Evolutionary conservation across 2,797 vertebrate genomes (phyloP), one percentile per base, ranked within the genome.

Genomic region (Leucoraja ocellata): DNA sequence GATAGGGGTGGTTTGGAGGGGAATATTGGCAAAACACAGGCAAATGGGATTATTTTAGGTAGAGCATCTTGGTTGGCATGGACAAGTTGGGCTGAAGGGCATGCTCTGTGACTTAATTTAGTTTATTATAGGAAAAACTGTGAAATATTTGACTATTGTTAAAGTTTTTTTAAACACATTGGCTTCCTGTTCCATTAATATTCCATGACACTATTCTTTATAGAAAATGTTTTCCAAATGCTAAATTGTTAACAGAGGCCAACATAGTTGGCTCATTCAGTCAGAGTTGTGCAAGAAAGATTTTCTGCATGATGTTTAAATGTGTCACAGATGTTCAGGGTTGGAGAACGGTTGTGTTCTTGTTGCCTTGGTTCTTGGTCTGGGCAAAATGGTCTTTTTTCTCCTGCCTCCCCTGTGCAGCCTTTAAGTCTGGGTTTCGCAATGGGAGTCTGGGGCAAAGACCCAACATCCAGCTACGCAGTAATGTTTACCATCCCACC

Each of bases 401-500:
- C 18, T 74, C 5, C 71, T 76, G 18, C 21, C 18, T 14, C 2
- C 0, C 28, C 61, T 18, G 36, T 16, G 23, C 23, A 92, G 90
- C 68, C 4, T 92, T 28, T 92, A 92, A 92, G 76, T 92, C 98
- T 36, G 97, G 97, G 93, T 98, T 98, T 94, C 97, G 98, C 58
- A 99, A 98, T 0, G 98, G 97, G 93, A 99, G 97, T 94, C 95
- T 98, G 76, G 98, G 96, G 0, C 95, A 96, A 94, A 96, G 98
- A 94, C 98, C 98, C 76, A 98, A 97, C 0, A 98, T 98, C 91
- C 98, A 98, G 1, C 99, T 99, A 95, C 97, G 98, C 95, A 99
- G 98, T 97, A 99, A 99, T 74, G 98, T 99, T 91, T 99, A 99
- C 96, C 98, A 99, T 96, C 98, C 98, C 92, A 99, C 98, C 18